Evolutionary conservation across 2,797 vertebrate genomes (phyloP), one percentile per base, ranked within the genome.

Genomic region (Mus minutoides): DNA sequence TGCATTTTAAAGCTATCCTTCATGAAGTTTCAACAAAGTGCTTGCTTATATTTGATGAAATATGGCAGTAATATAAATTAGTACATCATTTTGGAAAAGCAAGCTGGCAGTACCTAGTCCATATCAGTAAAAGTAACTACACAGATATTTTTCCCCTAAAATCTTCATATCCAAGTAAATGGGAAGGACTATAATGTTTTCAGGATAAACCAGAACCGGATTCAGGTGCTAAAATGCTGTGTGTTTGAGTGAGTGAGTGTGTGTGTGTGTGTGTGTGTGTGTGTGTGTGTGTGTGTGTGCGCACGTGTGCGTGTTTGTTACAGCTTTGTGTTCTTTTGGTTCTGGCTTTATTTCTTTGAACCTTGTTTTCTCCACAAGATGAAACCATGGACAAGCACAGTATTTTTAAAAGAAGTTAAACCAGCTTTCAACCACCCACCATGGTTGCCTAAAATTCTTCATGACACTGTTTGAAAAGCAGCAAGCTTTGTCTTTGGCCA

Each of bases 21-120:
- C 62, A 79, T 89, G 9, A 24, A 46, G 78, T 79, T 90, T 90
- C 89, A 94, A 91, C 49, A 71, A 94, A 89, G 58, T 40, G 16
- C 1, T 90, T 60, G 13, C 64, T 90, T 40, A 86, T 69, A 93
- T 92, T 75, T 92, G 46, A 76, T 80, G 19, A 93, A 90, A 90
- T 96, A 60, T 60, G 1, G 56, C 62, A 75, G 37, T 79, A 49
- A 71, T 56, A 67, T 90, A 60, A 84, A 46, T 84, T 52, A 90
- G 34, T 24, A 77, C 13, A 64, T 88, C 43, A 90, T 88, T 84
- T 95, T 76, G n/a, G 19, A 16, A 95, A 77, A 88, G 16, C 40
- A 96, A 85, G 75, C 31, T 95, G 58, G 56, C n/a, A 89, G 8
- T 76, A 64, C 86, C 34, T 67, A 49, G 14, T 22, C 40, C 17